A percentile compares a stretch with the other conserved stretches of the same genome.
Evolutionary conservation across 2,888 invertebrate genomes (phyloP).

Genomic region (Julus scandinavius): DNA sequence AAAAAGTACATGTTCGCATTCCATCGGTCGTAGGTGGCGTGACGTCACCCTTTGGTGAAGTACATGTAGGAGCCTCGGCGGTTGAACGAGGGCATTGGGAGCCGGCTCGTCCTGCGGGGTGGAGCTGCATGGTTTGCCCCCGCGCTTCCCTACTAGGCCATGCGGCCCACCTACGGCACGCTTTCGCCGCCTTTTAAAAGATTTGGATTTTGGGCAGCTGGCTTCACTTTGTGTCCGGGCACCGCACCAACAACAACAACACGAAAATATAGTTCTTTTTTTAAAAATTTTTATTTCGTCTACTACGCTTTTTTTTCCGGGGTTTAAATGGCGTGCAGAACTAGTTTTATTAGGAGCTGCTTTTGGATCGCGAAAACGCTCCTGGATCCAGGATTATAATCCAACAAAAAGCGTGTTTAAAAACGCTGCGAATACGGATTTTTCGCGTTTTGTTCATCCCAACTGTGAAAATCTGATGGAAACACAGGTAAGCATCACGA

Average conservation of each 20-base stretch:
- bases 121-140: slow-evolving; percentile 35
- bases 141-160: slow-evolving; percentile 42
- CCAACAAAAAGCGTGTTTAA: neutral
- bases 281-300: no score
- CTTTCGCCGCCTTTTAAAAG: slow-evolving; percentile 5
- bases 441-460: neutral
- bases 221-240: slow-evolving; percentile 23
- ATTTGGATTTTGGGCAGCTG: slow-evolving; percentile 29
- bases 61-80: neutral
- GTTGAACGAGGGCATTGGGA: neutral
- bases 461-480: neutral
- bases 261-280: neutral
- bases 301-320: neutral
- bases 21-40: neutral
- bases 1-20: neutral
- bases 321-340: neutral
- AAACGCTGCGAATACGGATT: neutral
- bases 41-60: neutral
- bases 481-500: neutral
- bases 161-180: neutral
- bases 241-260: neutral
- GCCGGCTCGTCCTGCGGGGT: neutral
- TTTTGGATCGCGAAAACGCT: no score
- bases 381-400: slow-evolving; percentile 14
- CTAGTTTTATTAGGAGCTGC: neutral